phyloP scores from a whole-genome alignment of 2,797 vertebrate genomes.

The Malurus leucopterus region DNA sequence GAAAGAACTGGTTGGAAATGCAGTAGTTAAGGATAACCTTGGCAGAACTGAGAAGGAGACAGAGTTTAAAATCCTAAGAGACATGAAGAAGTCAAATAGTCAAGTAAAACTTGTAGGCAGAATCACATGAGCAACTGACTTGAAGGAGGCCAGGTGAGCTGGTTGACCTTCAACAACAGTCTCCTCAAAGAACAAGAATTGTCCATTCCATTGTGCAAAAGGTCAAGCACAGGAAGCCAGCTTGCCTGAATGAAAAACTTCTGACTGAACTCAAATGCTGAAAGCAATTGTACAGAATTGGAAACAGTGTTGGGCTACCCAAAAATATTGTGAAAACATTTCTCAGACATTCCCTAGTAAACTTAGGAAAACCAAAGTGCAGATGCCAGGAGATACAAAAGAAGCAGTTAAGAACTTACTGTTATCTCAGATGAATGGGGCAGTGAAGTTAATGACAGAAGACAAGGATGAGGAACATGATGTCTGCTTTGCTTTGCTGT shows the following conservation, averaged over 20 bases:
- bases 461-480: background rate
- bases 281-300: background rate
- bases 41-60: background rate
- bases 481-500: background rate
- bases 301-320: background rate
- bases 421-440: background rate
- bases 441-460: background rate
- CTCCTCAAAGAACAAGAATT: background rate
- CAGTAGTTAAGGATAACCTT: background rate
- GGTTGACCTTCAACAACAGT: background rate
- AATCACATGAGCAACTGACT: background rate
- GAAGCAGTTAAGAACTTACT: background rate
- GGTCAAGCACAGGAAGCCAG: background rate
- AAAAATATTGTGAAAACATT: background rate
- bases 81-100: background rate
- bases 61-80: background rate
- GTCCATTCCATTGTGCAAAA: background rate
- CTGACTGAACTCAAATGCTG: background rate
- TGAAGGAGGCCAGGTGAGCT: background rate
- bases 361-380: background rate
- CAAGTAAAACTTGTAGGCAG: background rate
- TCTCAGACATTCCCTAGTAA: background rate
- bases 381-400: background rate
- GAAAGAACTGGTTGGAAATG: background rate
- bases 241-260: background rate